phyloP scores from a whole-genome alignment of 2,888 invertebrate genomes.

The Scrobipalpa atriplicella region DNA sequence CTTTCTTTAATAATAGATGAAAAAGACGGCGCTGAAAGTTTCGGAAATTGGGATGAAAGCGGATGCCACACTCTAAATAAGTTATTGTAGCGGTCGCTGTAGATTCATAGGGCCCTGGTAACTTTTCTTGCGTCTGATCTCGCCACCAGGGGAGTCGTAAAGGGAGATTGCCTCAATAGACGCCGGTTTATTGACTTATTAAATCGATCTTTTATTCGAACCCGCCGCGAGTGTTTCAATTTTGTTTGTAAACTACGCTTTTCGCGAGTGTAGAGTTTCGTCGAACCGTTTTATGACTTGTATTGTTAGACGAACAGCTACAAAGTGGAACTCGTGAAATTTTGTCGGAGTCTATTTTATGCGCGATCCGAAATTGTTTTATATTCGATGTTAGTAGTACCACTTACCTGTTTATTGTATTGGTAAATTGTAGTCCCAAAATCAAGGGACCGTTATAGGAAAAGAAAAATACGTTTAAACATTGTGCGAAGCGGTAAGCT shows the following conservation, averaged over 20 bases:
- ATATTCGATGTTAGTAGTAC: neutral
- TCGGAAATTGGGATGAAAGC: slow-evolving; percentile 48
- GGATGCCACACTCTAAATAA: slow-evolving; percentile 48
- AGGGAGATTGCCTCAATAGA: slow-evolving; percentile 75
- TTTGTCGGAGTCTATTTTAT: neutral
- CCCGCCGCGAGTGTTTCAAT: slow-evolving; percentile 52
- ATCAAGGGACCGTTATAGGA: too few species aligned
- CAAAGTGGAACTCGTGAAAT: neutral
- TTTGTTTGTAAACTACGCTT: slow-evolving; percentile 44
- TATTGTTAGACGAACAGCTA: neutral
- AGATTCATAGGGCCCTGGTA: slow-evolving; percentile 49
- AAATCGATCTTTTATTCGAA: slow-evolving; percentile 71
- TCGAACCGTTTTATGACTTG: slow-evolving; percentile 10
- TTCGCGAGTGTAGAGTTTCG: neutral
- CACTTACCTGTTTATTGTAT: neutral
- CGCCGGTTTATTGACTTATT: slow-evolving; percentile 76
- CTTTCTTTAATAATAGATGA: slow-evolving; percentile 34
- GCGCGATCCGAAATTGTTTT: neutral
- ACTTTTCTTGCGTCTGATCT: slow-evolving; percentile 63
- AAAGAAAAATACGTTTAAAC: too few species aligned
- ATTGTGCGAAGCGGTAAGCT: too few species aligned
- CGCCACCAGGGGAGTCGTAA: slow-evolving; percentile 71
- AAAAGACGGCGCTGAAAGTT: slow-evolving; percentile 44
- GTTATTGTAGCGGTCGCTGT: slow-evolving; percentile 42
- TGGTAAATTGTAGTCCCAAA: too few species aligned